Conservation (phyloP, 2,797 vertebrate species). For the Gila robusta region DNA sequence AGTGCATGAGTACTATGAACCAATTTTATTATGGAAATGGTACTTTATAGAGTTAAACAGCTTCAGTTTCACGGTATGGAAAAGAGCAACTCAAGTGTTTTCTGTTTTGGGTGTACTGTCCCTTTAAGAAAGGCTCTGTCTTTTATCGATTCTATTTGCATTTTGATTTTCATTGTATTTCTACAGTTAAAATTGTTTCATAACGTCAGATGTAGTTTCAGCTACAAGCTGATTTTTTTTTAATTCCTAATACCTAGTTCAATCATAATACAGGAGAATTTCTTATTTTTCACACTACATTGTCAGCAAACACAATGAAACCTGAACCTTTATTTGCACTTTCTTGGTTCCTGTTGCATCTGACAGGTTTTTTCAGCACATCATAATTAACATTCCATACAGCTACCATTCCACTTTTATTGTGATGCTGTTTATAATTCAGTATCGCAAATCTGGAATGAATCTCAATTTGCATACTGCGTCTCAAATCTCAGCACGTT, state of each 20-base stretch:
- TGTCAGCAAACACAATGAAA: background rate
- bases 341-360: background rate
- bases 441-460: background rate
- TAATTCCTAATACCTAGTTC: background rate
- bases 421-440: background rate
- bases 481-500: background rate
- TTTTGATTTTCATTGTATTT: background rate
- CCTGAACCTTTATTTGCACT: slow-evolving; percentile 6
- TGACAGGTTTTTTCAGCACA: background rate
- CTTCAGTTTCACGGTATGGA: background rate
- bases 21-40: background rate
- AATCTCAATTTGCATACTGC: slow-evolving; percentile 16
- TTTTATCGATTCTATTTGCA: background rate
- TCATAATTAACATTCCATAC: background rate
- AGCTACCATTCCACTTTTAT: background rate
- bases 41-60: background rate
- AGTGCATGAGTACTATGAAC: background rate
- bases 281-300: background rate
- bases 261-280: background rate
- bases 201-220: background rate
- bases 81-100: background rate
- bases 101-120: slow-evolving; percentile 21
- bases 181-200: background rate
- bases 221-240: background rate
- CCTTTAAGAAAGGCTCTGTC: background rate